These are phyloP conservation scores for Palythoa grandis DNA, from an alignment of 92 coral and sea anemone genomes.

Conservation along the genomic window DNA sequence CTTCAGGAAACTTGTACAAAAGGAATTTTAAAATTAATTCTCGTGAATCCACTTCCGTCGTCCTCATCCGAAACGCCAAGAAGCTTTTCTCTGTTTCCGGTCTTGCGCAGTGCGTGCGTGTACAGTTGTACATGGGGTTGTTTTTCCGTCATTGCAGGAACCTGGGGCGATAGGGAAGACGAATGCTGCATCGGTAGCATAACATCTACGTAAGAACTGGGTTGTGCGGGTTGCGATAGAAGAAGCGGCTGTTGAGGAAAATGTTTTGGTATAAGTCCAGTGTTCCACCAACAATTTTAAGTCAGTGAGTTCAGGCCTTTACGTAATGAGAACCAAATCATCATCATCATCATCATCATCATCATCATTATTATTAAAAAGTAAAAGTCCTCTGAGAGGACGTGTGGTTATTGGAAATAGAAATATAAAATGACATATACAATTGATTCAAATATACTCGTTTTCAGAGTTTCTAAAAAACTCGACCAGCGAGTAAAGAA, in stretches of 20 bases:
- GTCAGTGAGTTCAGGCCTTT: not conserved
- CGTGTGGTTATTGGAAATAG: too few relatives aligned
- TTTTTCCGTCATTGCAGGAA: not conserved
- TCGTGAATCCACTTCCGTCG: constrained; percentile 66
- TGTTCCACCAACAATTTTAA: too few relatives aligned
- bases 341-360: too few relatives aligned
- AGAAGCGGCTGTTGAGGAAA: constrained; percentile 4
- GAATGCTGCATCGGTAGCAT: not conserved
- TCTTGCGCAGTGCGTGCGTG: constrained; percentile 78
- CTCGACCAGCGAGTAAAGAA: too few relatives aligned
- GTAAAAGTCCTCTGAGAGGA: too few relatives aligned
- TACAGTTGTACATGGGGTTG: constrained; percentile 29
- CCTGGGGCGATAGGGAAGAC: not conserved
- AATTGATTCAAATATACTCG: too few relatives aligned
- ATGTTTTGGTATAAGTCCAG: not conserved
- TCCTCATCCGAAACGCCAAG: constrained; percentile 71
- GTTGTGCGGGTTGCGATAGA: not conserved
- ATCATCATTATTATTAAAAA: too few relatives aligned
- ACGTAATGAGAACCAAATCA: too few relatives aligned
- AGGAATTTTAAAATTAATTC: constrained; percentile 70
- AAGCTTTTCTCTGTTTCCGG: constrained; percentile 73
- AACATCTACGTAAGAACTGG: not conserved
- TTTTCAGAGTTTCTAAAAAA: too few relatives aligned
- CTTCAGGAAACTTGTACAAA: constrained; percentile 60
- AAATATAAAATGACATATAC: too few relatives aligned